Percentiles rank a stretch among this genome's conserved stretches.
These are phyloP conservation scores for Trachurus trachurus DNA, from an alignment of 2,797 vertebrate species.

Conservation along the genomic window DNA sequence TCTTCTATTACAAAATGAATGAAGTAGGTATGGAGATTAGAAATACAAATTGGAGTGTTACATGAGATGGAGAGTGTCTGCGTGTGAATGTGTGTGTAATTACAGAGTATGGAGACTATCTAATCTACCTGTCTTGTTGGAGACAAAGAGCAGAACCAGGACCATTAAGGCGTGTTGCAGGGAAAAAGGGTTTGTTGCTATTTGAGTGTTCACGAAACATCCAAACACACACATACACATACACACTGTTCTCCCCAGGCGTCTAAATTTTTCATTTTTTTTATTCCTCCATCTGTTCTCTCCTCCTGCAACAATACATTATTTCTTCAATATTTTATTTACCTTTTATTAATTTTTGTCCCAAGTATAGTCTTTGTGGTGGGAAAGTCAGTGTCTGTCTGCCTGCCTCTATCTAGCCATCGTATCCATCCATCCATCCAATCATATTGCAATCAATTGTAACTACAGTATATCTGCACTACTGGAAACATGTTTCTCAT, in stretches of 20 bases:
- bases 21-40: not conserved
- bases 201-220: not conserved
- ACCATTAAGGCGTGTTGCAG: not conserved
- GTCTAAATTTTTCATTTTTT: not conserved
- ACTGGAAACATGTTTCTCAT: not conserved
- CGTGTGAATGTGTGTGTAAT: not conserved
- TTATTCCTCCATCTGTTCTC: not conserved
- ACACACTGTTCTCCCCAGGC: not conserved
- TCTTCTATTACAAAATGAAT: conserved; percentile 13
- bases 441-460: not conserved
- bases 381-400: not conserved
- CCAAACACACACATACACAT: not conserved
- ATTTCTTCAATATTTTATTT: not conserved
- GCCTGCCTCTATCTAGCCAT: not conserved
- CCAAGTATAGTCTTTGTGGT: not conserved
- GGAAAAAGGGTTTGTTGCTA: not conserved
- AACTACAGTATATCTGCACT: not conserved
- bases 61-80: not conserved
- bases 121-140: not conserved
- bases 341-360: not conserved
- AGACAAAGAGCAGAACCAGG: conserved; percentile 13
- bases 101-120: not conserved
- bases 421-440: not conserved
- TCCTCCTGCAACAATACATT: not conserved
- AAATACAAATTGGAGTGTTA: conserved; percentile 1